These are phyloP conservation scores for Melinopterus prodromus DNA, from an alignment of 2,888 invertebrate species.

Conservation along the genomic window DNA sequence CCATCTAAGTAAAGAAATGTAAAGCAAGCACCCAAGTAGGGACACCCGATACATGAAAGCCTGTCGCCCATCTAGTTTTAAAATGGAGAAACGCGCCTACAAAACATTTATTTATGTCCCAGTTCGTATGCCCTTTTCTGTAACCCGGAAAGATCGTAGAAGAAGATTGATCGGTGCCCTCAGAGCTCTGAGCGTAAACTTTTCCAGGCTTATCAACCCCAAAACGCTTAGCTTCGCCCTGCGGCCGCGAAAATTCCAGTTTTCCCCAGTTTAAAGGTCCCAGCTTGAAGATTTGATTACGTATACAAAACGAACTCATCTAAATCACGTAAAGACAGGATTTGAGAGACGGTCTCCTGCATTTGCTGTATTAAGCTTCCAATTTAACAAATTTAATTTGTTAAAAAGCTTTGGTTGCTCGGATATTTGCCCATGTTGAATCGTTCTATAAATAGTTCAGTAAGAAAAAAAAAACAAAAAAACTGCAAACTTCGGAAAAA, in stretches of 20 bases:
- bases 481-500: too few relatives aligned
- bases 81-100: background rate
- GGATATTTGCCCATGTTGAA: too few relatives aligned
- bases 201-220: background rate
- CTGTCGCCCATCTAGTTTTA: background rate
- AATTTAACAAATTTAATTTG: background rate
- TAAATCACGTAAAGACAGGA: background rate
- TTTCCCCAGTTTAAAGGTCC: background rate
- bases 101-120: background rate
- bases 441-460: too few relatives aligned
- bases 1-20: too few relatives aligned
- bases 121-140: background rate
- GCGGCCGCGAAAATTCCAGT: background rate
- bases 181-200: background rate
- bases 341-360: background rate
- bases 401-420: background rate
- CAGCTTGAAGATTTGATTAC: background rate
- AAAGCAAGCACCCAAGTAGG: too few relatives aligned
- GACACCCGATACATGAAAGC: too few relatives aligned
- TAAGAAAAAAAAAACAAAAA: too few relatives aligned
- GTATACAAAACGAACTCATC: background rate
- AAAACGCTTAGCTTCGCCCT: background rate
- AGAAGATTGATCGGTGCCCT: background rate
- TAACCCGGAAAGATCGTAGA: background rate
- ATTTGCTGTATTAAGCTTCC: background rate